These are phyloP conservation scores for Megatriorchis doriae DNA, from an alignment of 2,113 vertebrate genomes.

Conservation along the genomic window DNA sequence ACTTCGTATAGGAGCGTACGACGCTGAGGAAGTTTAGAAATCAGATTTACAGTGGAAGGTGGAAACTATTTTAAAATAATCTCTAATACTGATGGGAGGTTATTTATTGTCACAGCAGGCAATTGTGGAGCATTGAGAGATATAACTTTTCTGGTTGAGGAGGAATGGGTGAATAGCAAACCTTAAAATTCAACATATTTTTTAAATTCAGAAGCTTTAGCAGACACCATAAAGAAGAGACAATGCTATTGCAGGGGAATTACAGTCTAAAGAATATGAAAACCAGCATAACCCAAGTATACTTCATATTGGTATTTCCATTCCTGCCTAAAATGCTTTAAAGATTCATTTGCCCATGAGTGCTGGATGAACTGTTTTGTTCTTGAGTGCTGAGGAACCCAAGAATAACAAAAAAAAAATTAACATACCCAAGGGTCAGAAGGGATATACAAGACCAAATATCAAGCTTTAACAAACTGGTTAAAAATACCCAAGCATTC, in stretches of 20 bases:
- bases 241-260: not conserved
- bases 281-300: not conserved
- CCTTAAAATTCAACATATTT: not conserved
- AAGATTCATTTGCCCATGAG: not conserved
- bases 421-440: not conserved
- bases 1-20: not conserved
- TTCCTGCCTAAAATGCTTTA: not conserved
- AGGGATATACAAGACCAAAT: not conserved
- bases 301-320: not conserved
- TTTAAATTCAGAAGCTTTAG: conserved; percentile 30
- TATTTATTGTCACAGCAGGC: not conserved
- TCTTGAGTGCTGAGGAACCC: not conserved
- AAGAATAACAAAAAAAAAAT: not conserved
- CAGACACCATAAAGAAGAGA: not conserved
- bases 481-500: not conserved
- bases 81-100: not conserved
- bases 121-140: not conserved
- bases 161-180: not conserved
- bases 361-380: not conserved
- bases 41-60: not conserved
- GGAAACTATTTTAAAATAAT: not conserved
- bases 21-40: not conserved
- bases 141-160: not conserved
- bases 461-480: not conserved
- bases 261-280: not conserved